Base-by-base conservation (phyloP, 1,140 invertebrate genomes). In the Zaprionus kolodkinae region DNA sequence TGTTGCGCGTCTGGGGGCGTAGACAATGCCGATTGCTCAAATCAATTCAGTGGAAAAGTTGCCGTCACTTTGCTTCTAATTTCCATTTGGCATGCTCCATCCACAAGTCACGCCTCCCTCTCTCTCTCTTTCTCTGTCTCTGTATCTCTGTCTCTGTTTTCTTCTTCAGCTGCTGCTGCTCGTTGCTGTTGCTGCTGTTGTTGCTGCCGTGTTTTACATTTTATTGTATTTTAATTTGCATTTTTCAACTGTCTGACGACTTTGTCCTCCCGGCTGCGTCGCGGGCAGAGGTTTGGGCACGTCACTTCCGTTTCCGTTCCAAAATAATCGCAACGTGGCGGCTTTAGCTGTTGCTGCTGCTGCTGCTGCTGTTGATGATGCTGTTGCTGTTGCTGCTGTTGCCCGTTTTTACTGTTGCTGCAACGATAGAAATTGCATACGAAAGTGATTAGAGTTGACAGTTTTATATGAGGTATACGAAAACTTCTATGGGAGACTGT, bases 11-110 rank as follows among this genome's bases (percentile, higher is more conserved):
- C 40, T 45, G n/a, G 40, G 56, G 64, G 64, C 43, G 77, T 45
- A 63, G 72, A 63, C 70, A 64, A 62, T 70, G 79, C 71, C 55
- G 63, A 61, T 55, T 64, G 72, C 57, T 84, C 74, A 72, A 89
- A 89, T 89, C 85, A 90, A 89, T 89, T 89, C 81, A 89, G 78
- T 89, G 81, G 86, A 89, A 89, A 89, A 89, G 75, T 89, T 89
- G 81, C 70, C 72, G 79, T 68, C 76, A 85, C 78, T 65, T 76
- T 33, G 63, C 74, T 75, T 57, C 70, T 83, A 72, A 72, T 72
- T 72, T 72, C 38, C 66, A 74, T 74, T 79, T 72, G 68, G 77
- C 83, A 78, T 78, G 52, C 36, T 33, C 27, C 43, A 27, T 55
- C 68, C 50, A 63, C 50, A 35, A 55, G 10, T 71, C 52, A 56